Evolutionary conservation across 2,888 invertebrate species (phyloP).

Genomic region (Apoderus coryli): DNA sequence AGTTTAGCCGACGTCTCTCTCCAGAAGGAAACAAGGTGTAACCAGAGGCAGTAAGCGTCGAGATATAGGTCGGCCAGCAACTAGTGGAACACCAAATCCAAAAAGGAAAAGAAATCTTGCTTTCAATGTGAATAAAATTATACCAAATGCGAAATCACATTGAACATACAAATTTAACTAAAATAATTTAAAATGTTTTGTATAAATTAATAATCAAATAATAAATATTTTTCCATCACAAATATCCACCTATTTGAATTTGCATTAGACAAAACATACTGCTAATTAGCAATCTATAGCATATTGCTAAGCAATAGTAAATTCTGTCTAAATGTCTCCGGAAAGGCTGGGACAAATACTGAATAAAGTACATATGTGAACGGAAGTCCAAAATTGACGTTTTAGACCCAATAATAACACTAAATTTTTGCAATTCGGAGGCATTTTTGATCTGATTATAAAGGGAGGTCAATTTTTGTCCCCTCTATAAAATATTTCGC

Average conservation of each 20-base stretch:
- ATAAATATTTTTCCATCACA: constrained; percentile 1
- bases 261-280: constrained; percentile 1
- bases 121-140: constrained; percentile 1
- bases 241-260: neutral
- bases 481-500: too few relatives aligned
- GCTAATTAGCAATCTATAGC: constrained; percentile 3
- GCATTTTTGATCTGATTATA: too few relatives aligned
- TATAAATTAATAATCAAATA: neutral
- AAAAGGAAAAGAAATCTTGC: constrained; percentile 3
- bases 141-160: constrained; percentile 4
- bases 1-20: constrained; percentile 4
- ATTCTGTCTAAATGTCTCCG: constrained; percentile 1
- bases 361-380: too few relatives aligned
- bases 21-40: constrained; percentile 6
- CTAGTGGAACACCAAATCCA: constrained; percentile 1
- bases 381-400: too few relatives aligned
- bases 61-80: constrained; percentile 2
- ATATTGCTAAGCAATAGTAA: neutral
- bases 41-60: constrained; percentile 6
- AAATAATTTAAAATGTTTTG: constrained; percentile 2
- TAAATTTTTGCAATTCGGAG: too few relatives aligned
- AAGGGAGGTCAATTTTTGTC: too few relatives aligned
- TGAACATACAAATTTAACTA: constrained; percentile 1
- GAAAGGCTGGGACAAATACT: too few relatives aligned
- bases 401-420: too few relatives aligned